A percentile compares a stretch with the other conserved stretches of the same genome.
Conservation (phyloP, 1,140 invertebrate genomes). For the Drosophila ambigua region DNA sequence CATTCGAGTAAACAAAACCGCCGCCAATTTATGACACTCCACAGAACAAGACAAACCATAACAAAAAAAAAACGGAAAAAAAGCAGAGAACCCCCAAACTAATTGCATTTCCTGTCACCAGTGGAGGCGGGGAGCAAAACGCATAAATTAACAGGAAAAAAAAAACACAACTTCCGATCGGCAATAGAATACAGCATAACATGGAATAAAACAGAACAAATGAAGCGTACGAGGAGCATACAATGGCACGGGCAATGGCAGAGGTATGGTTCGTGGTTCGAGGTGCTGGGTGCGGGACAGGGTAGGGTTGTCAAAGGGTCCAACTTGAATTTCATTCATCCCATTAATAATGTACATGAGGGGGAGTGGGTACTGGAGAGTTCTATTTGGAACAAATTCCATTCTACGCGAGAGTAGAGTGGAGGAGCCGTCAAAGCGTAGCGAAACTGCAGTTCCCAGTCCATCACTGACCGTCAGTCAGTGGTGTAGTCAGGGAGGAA, state of each 20-base stretch:
- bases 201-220: conserved; percentile 55
- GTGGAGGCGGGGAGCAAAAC: conserved; percentile 28
- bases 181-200: conserved; percentile 43
- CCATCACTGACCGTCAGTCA: conserved; percentile 5
- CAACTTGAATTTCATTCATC: conserved; percentile 39
- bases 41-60: conserved; percentile 8
- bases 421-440: conserved; percentile 23
- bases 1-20: conserved; percentile 44
- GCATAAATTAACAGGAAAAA: conserved; percentile 48
- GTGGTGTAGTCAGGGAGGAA: conserved; percentile 3
- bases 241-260: conserved; percentile 10
- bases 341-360: neutral
- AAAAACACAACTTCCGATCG: conserved; percentile 51
- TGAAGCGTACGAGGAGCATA: conserved; percentile 47
- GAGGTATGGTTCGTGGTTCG: neutral
- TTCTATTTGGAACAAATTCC: conserved; percentile 45
- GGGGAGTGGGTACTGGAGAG: conserved; percentile 5
- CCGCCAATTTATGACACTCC: conserved; percentile 50
- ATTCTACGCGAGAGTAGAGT: conserved; percentile 22
- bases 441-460: conserved; percentile 29
- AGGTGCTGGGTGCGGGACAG: too few relatives aligned
- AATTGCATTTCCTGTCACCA: conserved; percentile 57
- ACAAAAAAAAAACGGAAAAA: conserved; percentile 8
- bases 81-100: conserved; percentile 41
- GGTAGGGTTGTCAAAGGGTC: conserved; percentile 5